A percentile compares a stretch with the other conserved stretches of the same genome.
phyloP scores from a whole-genome alignment of 2,888 invertebrate species.

The Sarcophaga carnaria region DNA sequence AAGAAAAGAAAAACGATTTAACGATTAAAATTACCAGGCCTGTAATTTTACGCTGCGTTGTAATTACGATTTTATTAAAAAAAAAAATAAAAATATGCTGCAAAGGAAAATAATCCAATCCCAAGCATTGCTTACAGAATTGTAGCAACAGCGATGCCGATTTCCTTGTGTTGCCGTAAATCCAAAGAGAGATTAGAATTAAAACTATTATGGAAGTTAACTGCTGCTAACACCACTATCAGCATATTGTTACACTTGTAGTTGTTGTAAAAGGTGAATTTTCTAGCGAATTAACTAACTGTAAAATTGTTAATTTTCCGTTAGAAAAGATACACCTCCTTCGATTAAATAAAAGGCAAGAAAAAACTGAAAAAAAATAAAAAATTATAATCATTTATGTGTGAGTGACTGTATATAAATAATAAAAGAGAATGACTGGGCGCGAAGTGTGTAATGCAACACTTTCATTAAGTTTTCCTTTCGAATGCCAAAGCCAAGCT shows the following conservation, averaged over 20 bases:
- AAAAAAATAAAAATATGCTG: slow-evolving; percentile 17
- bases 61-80: slow-evolving; percentile 49
- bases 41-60: slow-evolving; percentile 46
- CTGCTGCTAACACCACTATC: not conserved
- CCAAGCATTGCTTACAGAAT: not conserved
- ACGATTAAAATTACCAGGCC: slow-evolving; percentile 14
- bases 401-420: slow-evolving; percentile 2
- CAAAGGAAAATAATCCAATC: not conserved
- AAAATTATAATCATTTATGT: slow-evolving; percentile 10
- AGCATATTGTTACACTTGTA: not conserved
- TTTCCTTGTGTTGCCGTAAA: not conserved
- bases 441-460: not conserved
- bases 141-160: not conserved
- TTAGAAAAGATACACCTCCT: slow-evolving; percentile 50
- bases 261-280: not conserved
- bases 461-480: not conserved
- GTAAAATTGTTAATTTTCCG: slow-evolving; percentile 71
- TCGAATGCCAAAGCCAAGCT: too few species aligned
- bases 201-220: not conserved
- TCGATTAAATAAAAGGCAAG: not conserved
- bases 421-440: not conserved
- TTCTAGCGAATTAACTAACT: slow-evolving; percentile 66
- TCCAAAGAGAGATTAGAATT: not conserved
- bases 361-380: too few species aligned
- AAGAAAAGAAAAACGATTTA: not conserved